Conservation (phyloP, 2,113 vertebrate species). For the Elachura formosa region DNA sequence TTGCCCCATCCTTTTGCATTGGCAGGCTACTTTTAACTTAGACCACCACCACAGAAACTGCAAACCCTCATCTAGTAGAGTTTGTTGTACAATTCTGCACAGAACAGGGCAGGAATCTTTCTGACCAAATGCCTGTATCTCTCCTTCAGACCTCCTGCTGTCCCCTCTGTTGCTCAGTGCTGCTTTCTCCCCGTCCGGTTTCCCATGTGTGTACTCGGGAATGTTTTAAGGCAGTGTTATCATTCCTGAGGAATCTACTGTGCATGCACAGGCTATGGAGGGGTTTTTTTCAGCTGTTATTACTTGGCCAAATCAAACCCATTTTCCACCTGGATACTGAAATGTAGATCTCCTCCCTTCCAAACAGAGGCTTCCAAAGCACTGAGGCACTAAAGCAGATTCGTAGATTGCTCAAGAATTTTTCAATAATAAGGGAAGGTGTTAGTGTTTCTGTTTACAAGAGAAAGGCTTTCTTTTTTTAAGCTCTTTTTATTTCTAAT, state of each 20-base stretch:
- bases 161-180: constrained; percentile 5
- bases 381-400: background rate
- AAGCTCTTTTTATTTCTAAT: background rate
- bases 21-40: background rate
- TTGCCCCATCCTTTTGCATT: background rate
- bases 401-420: constrained; percentile 46
- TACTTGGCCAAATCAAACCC: constrained; percentile 57
- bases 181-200: background rate
- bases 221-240: constrained; percentile 53
- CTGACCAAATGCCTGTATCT: background rate
- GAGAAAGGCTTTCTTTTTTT: background rate
- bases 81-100: background rate
- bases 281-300: background rate
- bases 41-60: background rate
- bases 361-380: constrained; percentile 43
- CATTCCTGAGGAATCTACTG: constrained; percentile 51
- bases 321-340: constrained; percentile 49
- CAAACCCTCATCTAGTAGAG: background rate
- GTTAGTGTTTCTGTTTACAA: background rate
- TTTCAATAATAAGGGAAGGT: constrained; percentile 50
- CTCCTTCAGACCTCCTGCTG: constrained; percentile 3
- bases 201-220: background rate
- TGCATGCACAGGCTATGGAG: constrained; percentile 2
- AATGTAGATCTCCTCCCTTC: constrained; percentile 31
- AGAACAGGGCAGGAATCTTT: background rate